Conservation (phyloP, 2,888 invertebrate species). For the Leucophenga montana region DNA sequence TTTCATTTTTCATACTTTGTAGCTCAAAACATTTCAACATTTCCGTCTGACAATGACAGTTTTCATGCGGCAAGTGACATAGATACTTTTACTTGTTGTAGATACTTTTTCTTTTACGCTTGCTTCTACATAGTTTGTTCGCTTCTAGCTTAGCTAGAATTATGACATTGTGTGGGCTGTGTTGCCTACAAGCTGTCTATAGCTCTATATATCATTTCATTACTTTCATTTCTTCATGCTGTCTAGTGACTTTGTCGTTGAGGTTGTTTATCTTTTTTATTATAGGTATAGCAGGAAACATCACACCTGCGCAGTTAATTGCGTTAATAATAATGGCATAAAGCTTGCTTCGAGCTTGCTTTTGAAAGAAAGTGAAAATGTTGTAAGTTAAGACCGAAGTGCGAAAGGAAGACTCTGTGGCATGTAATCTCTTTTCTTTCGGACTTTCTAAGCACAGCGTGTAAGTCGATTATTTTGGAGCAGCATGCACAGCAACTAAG, state of each 20-base stretch:
- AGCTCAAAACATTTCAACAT: not conserved
- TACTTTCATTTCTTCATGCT: not conserved
- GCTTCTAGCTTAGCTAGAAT: not conserved
- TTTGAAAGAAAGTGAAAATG: constrained; percentile 11
- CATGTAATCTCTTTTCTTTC: not conserved
- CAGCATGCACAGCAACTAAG: constrained; percentile 36
- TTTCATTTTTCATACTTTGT: not conserved
- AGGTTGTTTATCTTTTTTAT: not conserved
- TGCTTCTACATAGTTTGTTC: constrained; percentile 25
- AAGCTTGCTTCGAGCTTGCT: constrained; percentile 1
- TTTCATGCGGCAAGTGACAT: constrained; percentile 41
- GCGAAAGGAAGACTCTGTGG: too few species aligned
- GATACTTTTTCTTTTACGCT: constrained; percentile 14
- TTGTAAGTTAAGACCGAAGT: too few species aligned
- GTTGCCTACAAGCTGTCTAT: too few species aligned
- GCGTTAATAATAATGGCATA: constrained; percentile 8
- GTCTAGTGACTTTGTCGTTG: not conserved
- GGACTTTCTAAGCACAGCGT: constrained; percentile 11
- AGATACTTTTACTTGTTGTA: too few species aligned
- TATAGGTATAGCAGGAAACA: not conserved
- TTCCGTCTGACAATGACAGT: not conserved
- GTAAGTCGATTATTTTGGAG: not conserved
- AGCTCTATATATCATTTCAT: too few species aligned
- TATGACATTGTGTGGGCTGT: constrained; percentile 6
- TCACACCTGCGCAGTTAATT: constrained; percentile 17